Percentiles rank a stretch among this genome's conserved stretches.
Conservation (phyloP, 2,797 vertebrate genomes). For the Salmo trutta region DNA sequence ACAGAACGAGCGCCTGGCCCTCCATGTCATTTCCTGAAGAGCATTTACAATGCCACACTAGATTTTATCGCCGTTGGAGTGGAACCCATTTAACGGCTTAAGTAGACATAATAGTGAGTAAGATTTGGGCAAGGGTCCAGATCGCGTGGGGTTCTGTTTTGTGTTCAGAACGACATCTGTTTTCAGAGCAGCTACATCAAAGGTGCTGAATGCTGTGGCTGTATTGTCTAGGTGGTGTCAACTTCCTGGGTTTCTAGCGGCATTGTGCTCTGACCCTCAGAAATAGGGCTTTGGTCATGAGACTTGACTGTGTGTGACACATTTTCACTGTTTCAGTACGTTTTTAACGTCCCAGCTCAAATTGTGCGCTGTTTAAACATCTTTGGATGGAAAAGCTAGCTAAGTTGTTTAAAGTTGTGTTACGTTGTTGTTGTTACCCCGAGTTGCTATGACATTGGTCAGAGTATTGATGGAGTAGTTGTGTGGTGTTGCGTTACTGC, state of each 20-base stretch:
- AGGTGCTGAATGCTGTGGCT: conserved; percentile 55
- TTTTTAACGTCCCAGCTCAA: background rate
- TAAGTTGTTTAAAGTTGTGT: conserved; percentile 22
- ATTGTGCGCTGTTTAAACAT: conserved; percentile 25
- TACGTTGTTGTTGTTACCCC: conserved; percentile 25
- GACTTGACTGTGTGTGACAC: conserved; percentile 17
- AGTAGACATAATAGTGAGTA: conserved; percentile 64
- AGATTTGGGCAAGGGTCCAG: conserved; percentile 51
- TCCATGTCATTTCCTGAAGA: conserved; percentile 61
- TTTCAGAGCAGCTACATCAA: conserved; percentile 63
- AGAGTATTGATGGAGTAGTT: conserved; percentile 41
- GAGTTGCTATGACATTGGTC: conserved; percentile 41
- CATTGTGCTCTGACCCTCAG: conserved; percentile 52
- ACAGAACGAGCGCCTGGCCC: conserved; percentile 28
- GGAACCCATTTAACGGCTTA: conserved; percentile 52
- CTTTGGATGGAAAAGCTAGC: background rate
- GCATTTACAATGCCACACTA: conserved; percentile 60
- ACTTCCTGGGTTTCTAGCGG: conserved; percentile 53
- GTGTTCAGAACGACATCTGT: conserved; percentile 64
- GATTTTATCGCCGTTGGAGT: conserved; percentile 46
- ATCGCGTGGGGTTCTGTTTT: conserved; percentile 57
- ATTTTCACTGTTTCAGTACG: conserved; percentile 19
- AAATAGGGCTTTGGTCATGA: conserved; percentile 29
- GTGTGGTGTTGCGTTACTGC: conserved; percentile 51
- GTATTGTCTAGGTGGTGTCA: conserved; percentile 59